Conservation (phyloP, 2,113 vertebrate genomes). For the Phodopus roborovskii region DNA sequence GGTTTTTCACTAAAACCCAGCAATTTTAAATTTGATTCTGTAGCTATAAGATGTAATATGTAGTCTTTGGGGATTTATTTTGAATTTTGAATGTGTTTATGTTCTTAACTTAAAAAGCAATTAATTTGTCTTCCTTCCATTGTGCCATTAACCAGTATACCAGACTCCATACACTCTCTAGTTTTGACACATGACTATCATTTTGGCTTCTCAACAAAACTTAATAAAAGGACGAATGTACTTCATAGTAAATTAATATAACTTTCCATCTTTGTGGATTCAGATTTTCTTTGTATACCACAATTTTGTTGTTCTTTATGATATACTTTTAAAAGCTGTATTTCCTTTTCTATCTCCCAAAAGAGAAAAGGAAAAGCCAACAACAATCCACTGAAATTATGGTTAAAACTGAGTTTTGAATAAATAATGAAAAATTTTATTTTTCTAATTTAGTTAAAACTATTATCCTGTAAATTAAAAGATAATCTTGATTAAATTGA, state of each 20-base stretch:
- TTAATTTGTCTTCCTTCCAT: not conserved
- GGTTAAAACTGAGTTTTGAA: not conserved
- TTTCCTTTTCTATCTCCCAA: not conserved
- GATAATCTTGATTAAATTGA: not conserved
- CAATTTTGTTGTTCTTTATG: not conserved
- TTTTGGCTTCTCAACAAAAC: not conserved
- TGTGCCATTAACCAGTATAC: not conserved
- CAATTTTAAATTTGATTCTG: not conserved
- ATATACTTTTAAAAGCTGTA: not conserved
- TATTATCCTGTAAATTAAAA: slow-evolving; percentile 13
- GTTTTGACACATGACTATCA: not conserved
- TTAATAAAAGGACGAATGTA: not conserved
- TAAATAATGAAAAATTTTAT: not conserved
- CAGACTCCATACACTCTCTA: not conserved
- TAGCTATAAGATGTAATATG: not conserved
- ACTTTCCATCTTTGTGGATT: not conserved
- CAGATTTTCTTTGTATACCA: not conserved
- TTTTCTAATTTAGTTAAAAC: not conserved
- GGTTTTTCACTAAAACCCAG: not conserved
- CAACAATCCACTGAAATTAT: not conserved
- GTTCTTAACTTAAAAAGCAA: slow-evolving; percentile 4
- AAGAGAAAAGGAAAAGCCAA: not conserved
- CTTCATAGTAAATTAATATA: not conserved
- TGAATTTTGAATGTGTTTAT: not conserved
- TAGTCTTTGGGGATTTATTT: not conserved